Evolutionary conservation across 2,888 invertebrate species (phyloP).

Genomic region (Stenoptilia bipunctidactyla): DNA sequence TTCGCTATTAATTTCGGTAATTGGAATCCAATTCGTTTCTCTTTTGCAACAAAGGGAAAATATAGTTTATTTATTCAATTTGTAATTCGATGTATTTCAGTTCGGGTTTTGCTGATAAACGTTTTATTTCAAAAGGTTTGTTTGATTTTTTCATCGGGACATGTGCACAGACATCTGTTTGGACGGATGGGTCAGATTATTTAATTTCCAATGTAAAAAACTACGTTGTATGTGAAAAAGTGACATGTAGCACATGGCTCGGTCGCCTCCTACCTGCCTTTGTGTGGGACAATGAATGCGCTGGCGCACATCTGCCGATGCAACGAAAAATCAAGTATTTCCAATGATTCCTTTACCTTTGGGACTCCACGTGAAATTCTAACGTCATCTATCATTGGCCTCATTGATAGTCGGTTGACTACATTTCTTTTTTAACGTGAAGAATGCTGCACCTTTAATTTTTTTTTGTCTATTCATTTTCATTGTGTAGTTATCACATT

Average conservation of each 20-base stretch:
- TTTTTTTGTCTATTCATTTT: no score
- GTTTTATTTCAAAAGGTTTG: background rate
- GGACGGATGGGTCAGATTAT: slow-evolving; percentile 47
- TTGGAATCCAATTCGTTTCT: slow-evolving; percentile 67
- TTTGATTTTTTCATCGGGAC: slow-evolving; percentile 37
- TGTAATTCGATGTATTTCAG: slow-evolving; percentile 6
- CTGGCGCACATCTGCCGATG: slow-evolving; percentile 58
- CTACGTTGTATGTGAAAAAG: slow-evolving; percentile 48
- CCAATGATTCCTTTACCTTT: background rate
- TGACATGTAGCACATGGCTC: slow-evolving; percentile 65
- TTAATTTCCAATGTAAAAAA: slow-evolving; percentile 34
- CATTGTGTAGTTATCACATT: no score
- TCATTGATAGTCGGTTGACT: slow-evolving; percentile 22
- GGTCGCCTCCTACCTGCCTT: slow-evolving; percentile 62
- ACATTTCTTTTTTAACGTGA: slow-evolving; percentile 16
- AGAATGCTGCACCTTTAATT: no score
- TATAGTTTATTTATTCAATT: slow-evolving; percentile 27
- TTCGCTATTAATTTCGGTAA: slow-evolving; percentile 68
- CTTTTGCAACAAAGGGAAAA: slow-evolving; percentile 69
- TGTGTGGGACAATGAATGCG: slow-evolving; percentile 60
- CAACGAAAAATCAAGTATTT: slow-evolving; percentile 10
- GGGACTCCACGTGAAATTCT: slow-evolving; percentile 25
- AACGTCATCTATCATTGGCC: slow-evolving; percentile 26
- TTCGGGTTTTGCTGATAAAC: background rate
- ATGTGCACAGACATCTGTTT: slow-evolving; percentile 59